Base-by-base conservation (phyloP, 2,797 vertebrate genomes). In the Rhinoraja longicauda region DNA sequence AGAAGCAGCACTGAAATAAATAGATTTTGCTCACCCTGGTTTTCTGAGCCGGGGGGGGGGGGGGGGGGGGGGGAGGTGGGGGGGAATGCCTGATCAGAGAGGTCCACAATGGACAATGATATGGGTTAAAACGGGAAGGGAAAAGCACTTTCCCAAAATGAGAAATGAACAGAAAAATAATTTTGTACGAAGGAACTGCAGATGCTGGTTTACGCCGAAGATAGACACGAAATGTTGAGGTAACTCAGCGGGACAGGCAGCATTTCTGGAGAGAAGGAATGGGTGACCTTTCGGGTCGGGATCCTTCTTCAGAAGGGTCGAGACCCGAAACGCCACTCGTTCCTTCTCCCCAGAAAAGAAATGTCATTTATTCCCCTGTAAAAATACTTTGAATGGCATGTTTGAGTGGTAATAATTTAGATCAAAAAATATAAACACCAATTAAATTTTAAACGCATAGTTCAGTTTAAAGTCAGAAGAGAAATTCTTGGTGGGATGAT, bases 341-440 rank as follows among this genome's bases (percentile, higher is more conserved):
- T 53, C 4, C 45, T 53, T 53, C 45, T 53, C 53, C 45, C 45
- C 24, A 75, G 72, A 91, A 91, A 92, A 75, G 8, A 1, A 6
- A 26, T 75, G 9, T 92, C 0, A 13, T 92, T 73, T 92, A 75
- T 26, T 53, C 70, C 17, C 39, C 26, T 73, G 70, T 53, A n/a
- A 70, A 53, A 73, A 57, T 13, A 91, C 72, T 29, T 75, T 70
- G 45, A 53, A 53, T 75, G 90, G 36, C 21, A 92, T 92, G 36
- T 29, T 75, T 75, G 75, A 75, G 70, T 53, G 70, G 45, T 67
- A 88, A 36, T 53, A 73, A 26, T 15, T 24, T 53, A 57, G 24
- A 45, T 32, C 90, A 75, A 92, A 72, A 53, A 53, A 29, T 12
- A 91, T 91, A 92, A 92, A 72, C 26, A 92, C 17, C 72, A 73